Conservation (phyloP, 2,888 invertebrate species). For the Taenaris catops region DNA sequence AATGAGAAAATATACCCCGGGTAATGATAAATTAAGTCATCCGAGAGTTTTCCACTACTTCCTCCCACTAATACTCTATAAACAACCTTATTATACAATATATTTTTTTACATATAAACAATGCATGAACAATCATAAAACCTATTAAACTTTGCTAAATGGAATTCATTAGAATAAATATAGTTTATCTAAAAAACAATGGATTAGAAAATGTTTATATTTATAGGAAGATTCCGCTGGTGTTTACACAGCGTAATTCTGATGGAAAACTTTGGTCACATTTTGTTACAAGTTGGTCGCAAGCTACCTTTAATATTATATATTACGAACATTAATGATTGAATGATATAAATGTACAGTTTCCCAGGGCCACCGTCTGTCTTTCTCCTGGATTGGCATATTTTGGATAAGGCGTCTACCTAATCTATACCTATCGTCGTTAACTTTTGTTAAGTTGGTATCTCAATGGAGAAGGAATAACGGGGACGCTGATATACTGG, state of each 20-base stretch:
- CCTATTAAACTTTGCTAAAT: conserved; percentile 68
- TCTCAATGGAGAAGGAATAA: too few relatives aligned
- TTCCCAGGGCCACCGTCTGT: too few relatives aligned
- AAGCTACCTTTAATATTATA: conserved; percentile 21
- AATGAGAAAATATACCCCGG: conserved; percentile 38
- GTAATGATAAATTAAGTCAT: conserved; percentile 35
- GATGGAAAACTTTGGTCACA: conserved; percentile 67
- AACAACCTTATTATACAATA: conserved; percentile 29
- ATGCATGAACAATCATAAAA: conserved; percentile 58
- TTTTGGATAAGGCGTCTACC: too few relatives aligned
- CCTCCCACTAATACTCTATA: conserved; percentile 22
- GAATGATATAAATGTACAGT: too few relatives aligned
- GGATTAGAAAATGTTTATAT: conserved; percentile 54
- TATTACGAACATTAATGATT: too few relatives aligned
- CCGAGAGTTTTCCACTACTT: conserved; percentile 27
- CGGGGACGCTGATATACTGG: too few relatives aligned
- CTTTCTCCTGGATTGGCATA: too few relatives aligned
- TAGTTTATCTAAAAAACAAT: conserved; percentile 65
- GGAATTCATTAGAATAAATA: conserved; percentile 53
- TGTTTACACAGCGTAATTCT: conserved; percentile 48
- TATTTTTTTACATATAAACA: conserved; percentile 68
- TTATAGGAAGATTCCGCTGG: conserved; percentile 41
- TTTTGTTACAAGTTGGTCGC: conserved; percentile 55
- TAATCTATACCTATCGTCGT: too few relatives aligned
- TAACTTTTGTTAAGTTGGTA: too few relatives aligned